phyloP scores from a whole-genome alignment of 2,888 invertebrate genomes.

The Lepeophtheirus nordmannii region DNA sequence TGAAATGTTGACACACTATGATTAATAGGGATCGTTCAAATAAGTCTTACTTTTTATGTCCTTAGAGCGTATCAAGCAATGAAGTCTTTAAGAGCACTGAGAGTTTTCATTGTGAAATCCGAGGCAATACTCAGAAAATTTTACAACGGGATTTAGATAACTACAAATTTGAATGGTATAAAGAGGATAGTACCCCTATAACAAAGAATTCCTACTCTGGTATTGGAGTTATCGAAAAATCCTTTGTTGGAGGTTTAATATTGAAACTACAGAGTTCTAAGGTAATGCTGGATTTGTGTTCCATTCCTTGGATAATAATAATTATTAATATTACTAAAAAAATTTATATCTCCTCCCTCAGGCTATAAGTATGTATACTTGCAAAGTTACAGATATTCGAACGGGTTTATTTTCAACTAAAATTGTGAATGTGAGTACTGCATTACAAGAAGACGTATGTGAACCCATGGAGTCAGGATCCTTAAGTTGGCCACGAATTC shows the following conservation, averaged over 20 bases:
- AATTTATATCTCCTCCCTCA: background rate
- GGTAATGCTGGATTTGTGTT: too few relatives aligned
- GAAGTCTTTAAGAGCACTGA: background rate
- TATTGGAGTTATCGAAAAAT: background rate
- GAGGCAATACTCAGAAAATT: background rate
- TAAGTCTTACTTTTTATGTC: too few relatives aligned
- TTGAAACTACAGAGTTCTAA: too few relatives aligned
- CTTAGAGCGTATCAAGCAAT: background rate
- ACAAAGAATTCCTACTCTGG: background rate
- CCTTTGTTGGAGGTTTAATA: background rate
- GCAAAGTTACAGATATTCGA: background rate
- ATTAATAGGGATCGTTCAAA: too few relatives aligned
- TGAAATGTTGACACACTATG: too few relatives aligned
- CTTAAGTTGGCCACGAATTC: background rate
- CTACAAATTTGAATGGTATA: background rate
- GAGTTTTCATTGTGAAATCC: background rate
- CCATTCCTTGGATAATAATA: too few relatives aligned
- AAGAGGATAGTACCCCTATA: background rate
- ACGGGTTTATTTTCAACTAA: background rate
- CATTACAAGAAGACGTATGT: background rate
- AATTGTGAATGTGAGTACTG: background rate
- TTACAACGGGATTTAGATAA: background rate
- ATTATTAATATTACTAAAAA: too few relatives aligned
- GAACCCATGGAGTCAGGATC: slow-evolving; percentile 3
- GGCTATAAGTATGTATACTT: background rate